Percentiles rank a stretch among this genome's conserved stretches.
Evolutionary conservation across 30 jellyfish, hydroid and myxozoan species (phyloP).

Genomic region (Hydra vulgaris): DNA sequence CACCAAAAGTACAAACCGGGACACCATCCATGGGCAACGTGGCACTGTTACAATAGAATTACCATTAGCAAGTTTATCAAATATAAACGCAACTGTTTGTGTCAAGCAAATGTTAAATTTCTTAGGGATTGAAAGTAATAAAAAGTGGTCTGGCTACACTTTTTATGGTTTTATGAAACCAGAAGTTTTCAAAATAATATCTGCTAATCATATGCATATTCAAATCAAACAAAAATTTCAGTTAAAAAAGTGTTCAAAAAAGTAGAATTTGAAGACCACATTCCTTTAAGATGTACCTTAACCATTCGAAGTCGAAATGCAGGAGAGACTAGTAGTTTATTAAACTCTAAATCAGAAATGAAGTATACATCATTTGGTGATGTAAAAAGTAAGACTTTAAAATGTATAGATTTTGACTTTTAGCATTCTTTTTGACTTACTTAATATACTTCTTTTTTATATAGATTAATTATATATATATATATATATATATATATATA

Average conservation of each 20-base stretch:
- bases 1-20: not conserved
- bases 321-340: not conserved
- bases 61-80: not conserved
- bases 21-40: not conserved
- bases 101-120: not conserved
- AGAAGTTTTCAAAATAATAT: not conserved
- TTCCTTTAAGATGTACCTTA: not conserved
- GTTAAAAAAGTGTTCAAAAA: not conserved
- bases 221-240: not conserved
- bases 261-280: not conserved
- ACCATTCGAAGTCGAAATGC: not conserved
- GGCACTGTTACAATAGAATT: not conserved
- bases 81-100: not conserved
- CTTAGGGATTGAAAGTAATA: not conserved
- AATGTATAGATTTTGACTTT: not conserved
- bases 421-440: not conserved
- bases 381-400: slow-evolving; percentile 6
- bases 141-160: slow-evolving; percentile 9
- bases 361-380: slow-evolving; percentile 1
- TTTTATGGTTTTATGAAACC: slow-evolving; percentile 15
- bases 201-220: not conserved
- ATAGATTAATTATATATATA: too few relatives aligned
- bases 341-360: not conserved
- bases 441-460: too few relatives aligned
- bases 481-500: too few relatives aligned